A percentile compares a stretch with the other conserved stretches of the same genome.
Evolutionary conservation across 1,140 invertebrate genomes (phyloP).

Genomic region (Bombyx mandarina): DNA sequence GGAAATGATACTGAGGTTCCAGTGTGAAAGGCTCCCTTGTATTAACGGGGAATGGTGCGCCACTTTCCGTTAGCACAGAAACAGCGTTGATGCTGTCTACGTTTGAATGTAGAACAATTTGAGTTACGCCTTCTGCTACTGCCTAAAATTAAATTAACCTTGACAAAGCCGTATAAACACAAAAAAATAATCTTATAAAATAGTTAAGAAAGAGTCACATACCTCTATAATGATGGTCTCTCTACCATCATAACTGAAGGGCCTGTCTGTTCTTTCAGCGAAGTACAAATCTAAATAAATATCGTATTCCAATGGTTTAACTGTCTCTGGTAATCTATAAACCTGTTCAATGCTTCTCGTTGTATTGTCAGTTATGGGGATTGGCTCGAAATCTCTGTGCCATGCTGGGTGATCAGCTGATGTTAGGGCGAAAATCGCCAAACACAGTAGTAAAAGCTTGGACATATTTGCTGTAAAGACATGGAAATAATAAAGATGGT

Average conservation of each 20-base stretch:
- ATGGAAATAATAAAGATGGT: no score
- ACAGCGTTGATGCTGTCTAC: conserved; percentile 40
- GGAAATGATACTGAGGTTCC: conserved; percentile 46
- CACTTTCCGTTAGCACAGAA: conserved; percentile 17
- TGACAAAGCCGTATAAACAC: neutral
- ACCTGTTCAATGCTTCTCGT: conserved; percentile 25
- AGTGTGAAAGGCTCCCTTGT: conserved; percentile 16
- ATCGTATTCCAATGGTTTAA: conserved; percentile 53
- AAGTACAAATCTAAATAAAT: conserved; percentile 57
- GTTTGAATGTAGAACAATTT: conserved; percentile 49
- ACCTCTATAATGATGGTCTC: conserved; percentile 46
- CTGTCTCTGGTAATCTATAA: conserved; percentile 44
- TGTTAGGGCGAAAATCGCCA: neutral
- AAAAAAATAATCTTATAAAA: no score
- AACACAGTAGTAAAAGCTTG: conserved; percentile 7
- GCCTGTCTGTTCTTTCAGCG: conserved; percentile 37
- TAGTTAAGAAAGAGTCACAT: conserved; percentile 6
- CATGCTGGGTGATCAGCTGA: conserved; percentile 30
- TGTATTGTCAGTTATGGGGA: conserved; percentile 7
- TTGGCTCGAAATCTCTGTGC: conserved; percentile 31
- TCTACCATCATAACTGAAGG: conserved; percentile 49
- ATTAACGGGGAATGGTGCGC: conserved; percentile 18
- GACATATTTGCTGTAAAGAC: conserved; percentile 26
- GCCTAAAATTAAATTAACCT: conserved; percentile 31
- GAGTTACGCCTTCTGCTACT: conserved; percentile 35